Evolutionary conservation across 1,140 invertebrate genomes (phyloP).

Genomic region (Drosophila truncata): DNA sequence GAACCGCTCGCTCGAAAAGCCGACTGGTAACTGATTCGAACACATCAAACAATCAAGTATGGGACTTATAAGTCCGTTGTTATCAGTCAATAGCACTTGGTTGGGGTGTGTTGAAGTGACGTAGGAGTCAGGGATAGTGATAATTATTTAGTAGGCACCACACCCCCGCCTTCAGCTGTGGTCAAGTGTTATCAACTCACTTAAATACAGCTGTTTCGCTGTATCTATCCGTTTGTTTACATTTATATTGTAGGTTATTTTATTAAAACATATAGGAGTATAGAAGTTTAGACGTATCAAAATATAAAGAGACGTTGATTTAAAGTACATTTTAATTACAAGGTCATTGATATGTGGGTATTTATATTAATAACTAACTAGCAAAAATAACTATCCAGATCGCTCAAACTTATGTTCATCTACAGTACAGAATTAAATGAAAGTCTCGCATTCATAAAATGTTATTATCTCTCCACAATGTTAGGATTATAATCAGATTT

Average conservation of each 20-base stretch:
- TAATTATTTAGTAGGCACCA: conserved; percentile 11
- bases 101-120: conserved; percentile 11
- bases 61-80: not conserved
- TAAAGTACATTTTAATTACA: too few relatives aligned
- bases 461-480: not conserved
- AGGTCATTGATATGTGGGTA: too few relatives aligned
- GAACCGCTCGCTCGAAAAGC: conserved; percentile 13
- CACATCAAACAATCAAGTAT: not conserved
- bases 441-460: not conserved
- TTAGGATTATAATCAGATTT: not conserved
- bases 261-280: too few relatives aligned
- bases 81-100: conserved; percentile 18
- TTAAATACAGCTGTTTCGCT: conserved; percentile 10
- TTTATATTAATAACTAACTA: too few relatives aligned
- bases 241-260: not conserved
- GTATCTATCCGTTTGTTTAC: conserved; percentile 9
- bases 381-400: too few relatives aligned
- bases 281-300: too few relatives aligned
- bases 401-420: too few relatives aligned
- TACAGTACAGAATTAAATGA: too few relatives aligned
- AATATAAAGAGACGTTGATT: too few relatives aligned
- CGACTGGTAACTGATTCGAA: conserved; percentile 26
- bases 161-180: not conserved
- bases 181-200: conserved; percentile 11
- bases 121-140: conserved; percentile 18